Conservation (phyloP, 2,113 vertebrate species). For the Sprattus sprattus region DNA sequence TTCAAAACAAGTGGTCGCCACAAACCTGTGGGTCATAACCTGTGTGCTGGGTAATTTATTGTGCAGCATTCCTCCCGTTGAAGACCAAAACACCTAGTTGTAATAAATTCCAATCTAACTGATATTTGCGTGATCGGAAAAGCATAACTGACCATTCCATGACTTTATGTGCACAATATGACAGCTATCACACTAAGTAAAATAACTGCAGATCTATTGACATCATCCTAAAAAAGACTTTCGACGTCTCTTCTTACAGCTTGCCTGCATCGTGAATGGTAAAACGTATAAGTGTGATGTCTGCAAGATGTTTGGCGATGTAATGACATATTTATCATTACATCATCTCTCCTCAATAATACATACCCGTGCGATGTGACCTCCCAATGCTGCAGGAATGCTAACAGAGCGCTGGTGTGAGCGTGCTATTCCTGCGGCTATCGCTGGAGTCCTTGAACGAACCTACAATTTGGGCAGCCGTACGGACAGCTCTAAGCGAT, state of each 20-base stretch:
- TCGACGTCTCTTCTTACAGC: not conserved
- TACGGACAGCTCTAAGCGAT: conserved; percentile 32
- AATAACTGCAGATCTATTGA: not conserved
- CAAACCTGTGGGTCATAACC: not conserved
- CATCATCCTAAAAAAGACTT: not conserved
- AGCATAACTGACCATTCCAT: not conserved
- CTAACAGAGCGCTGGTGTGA: not conserved
- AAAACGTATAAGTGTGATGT: not conserved
- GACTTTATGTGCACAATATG: not conserved
- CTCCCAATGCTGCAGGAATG: conserved; percentile 30
- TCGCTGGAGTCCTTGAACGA: conserved; percentile 37
- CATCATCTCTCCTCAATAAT: conserved; percentile 17
- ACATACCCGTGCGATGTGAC: conserved; percentile 35
- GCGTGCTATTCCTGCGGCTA: conserved; percentile 37
- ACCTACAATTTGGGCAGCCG: conserved; percentile 30
- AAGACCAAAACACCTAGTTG: not conserved
- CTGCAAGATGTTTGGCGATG: not conserved
- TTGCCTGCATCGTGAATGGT: not conserved
- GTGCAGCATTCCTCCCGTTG: not conserved
- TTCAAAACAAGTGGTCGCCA: conserved; percentile 11
- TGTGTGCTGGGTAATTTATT: not conserved
- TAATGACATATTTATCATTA: not conserved
- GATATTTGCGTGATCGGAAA: not conserved
- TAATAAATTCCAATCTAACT: not conserved
- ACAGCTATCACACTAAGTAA: not conserved